phyloP scores from a whole-genome alignment of 35 echinoderm and acorn worm genomes.

The Hemicentrotus pulcherrimus region DNA sequence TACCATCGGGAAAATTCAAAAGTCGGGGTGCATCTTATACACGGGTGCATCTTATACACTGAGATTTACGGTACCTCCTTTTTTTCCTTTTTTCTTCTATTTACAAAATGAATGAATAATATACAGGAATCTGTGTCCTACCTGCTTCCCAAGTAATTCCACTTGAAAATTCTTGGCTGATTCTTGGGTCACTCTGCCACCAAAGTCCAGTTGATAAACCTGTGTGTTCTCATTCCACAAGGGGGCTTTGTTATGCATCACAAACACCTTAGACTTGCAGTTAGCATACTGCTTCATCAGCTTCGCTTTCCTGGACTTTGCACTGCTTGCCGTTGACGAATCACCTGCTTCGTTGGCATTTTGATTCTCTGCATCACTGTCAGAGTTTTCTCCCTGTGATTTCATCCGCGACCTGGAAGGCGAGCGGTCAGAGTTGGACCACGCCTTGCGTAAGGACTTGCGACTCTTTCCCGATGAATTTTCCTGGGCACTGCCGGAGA shows the following conservation, averaged over 20 bases:
- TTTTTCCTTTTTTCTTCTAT: not conserved
- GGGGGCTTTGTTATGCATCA: constrained; percentile 98
- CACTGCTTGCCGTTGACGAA: constrained; percentile 67
- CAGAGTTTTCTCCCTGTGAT: constrained; percentile 75
- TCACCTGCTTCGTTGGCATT: constrained; percentile 60
- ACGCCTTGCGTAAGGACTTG: constrained; percentile 66
- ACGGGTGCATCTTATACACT: too few relatives aligned
- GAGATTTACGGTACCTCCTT: too few relatives aligned
- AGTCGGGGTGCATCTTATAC: too few relatives aligned
- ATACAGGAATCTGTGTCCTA: constrained; percentile 30
- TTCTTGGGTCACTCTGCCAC: constrained; percentile 94
- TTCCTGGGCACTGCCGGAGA: constrained; percentile 30
- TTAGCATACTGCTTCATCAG: constrained; percentile 88
- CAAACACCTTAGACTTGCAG: constrained; percentile 81
- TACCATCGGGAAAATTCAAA: too few relatives aligned
- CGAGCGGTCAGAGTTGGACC: constrained; percentile 59
- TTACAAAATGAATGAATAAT: not conserved
- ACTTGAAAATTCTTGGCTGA: constrained; percentile 99
- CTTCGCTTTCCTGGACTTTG: constrained; percentile 83
- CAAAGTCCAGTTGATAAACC: constrained; percentile 99
- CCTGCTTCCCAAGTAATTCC: constrained; percentile 95
- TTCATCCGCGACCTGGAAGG: constrained; percentile 56
- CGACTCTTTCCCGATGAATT: constrained; percentile 57
- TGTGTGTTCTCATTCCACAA: constrained; percentile 97
- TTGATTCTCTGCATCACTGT: constrained; percentile 80